Evolutionary conservation across 2,888 invertebrate genomes (phyloP).

Genomic region (Tipula vernalis): DNA sequence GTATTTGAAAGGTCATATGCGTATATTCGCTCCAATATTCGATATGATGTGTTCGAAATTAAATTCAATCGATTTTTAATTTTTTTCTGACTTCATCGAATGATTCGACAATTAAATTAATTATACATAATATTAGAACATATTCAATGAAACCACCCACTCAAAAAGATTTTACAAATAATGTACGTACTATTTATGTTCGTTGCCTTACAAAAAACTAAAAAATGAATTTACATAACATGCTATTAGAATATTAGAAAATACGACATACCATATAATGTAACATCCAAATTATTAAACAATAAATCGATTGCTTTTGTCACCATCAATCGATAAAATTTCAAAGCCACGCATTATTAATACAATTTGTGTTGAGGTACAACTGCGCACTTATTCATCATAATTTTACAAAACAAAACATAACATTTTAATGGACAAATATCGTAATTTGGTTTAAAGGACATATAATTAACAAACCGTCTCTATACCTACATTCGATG

Average conservation of each 20-base stretch:
- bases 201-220: not conserved
- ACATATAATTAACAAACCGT: not conserved
- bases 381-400: not conserved
- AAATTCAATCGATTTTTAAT: no score
- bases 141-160: no score
- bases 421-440: not conserved
- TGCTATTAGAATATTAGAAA: not conserved
- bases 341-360: not conserved
- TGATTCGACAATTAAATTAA: not conserved
- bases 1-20: no score
- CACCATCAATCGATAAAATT: not conserved
- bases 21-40: no score
- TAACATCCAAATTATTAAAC: not conserved
- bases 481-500: not conserved
- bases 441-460: not conserved
- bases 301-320: not conserved
- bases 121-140: no score
- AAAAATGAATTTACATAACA: not conserved
- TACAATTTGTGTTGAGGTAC: not conserved
- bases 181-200: not conserved
- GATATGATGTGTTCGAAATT: no score
- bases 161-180: not conserved
- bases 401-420: not conserved
- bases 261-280: not conserved
- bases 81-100: not conserved